Base-by-base conservation (phyloP, 2,888 invertebrate species). In the Dryomyza anilis region DNA sequence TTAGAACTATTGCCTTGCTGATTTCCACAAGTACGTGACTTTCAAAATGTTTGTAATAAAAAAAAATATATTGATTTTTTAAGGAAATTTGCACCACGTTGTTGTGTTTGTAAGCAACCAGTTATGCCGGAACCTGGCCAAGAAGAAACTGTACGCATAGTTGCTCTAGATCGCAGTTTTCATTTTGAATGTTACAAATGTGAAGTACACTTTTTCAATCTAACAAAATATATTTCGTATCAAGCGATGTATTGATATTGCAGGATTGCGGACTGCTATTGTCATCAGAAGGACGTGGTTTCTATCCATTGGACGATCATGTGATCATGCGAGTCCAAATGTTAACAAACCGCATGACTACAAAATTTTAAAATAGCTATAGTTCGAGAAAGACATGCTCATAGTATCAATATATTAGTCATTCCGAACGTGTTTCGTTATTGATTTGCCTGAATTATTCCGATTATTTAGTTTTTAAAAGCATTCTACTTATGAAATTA, bases 1-100 rank as follows among this genome's bases (percentile, higher is more conserved):
- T 85, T 93, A 96, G 82, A 96, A 98, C 74, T 97, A 98, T 83
- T 99, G 99, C 81, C 97, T 99, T 79, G 95, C 97, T 78, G 98
- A 99, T 86, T 99, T 98, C 81, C 98, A 99, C 84, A 96, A 95
- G 92, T 82, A 71, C 57, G 71, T 69, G 7, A 36, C 2, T 10
- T 2, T 48, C 25, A 39, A 27, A 16, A 25, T 16, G 43, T 6
- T 12, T 19, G 21, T 0, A 12, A 21, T 48, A 21, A 6, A 23
- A 10, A 55, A 6, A 19, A 19, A 10, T 21, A 30, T 12, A 33
- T 12, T 19, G 16, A 27, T 23, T 23, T 2, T 21, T 33, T n/a
- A 3, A 94, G 94, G 74, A 96, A 97, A 86, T 99, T 98, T 85
- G 98, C 99, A 1, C 98, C 98, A 1, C 88, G 98, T 53, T 99